phyloP scores from a whole-genome alignment of 2,888 invertebrate species.

The Oligia latruncula region DNA sequence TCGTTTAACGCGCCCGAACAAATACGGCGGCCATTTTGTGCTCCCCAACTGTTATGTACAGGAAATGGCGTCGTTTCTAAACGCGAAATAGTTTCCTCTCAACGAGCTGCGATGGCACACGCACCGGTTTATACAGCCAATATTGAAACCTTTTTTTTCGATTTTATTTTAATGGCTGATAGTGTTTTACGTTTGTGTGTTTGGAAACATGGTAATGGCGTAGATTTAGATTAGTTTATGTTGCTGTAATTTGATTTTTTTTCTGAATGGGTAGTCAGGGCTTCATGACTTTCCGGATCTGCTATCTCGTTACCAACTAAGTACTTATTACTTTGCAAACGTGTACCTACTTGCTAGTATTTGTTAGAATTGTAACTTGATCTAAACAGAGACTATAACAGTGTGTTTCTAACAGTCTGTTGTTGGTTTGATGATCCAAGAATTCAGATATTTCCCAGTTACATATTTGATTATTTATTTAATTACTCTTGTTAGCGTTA shows the following conservation, averaged over 20 bases:
- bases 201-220: not conserved
- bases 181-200: slow-evolving; percentile 5
- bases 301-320: not conserved
- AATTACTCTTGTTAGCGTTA: not conserved
- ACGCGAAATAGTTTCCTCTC: slow-evolving; percentile 73
- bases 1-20: slow-evolving; percentile 61
- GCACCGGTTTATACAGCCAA: slow-evolving; percentile 57
- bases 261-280: not conserved
- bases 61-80: slow-evolving; percentile 74
- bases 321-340: not conserved
- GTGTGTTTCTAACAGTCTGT: not conserved
- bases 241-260: not conserved
- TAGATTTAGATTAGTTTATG: not conserved
- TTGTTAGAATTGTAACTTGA: not conserved
- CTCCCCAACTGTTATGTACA: slow-evolving; percentile 56
- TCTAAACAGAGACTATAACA: not conserved
- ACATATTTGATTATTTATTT: no score
- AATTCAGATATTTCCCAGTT: not conserved
- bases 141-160: slow-evolving; percentile 34
- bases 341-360: not conserved
- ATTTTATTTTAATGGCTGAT: slow-evolving; percentile 22
- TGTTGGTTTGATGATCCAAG: not conserved
- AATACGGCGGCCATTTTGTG: slow-evolving; percentile 66
- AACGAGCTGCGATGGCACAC: slow-evolving; percentile 48
- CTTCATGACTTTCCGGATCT: not conserved